These are phyloP conservation scores for Scaptomyza montana DNA, from an alignment of 1,140 invertebrate genomes.

Conservation along the genomic window DNA sequence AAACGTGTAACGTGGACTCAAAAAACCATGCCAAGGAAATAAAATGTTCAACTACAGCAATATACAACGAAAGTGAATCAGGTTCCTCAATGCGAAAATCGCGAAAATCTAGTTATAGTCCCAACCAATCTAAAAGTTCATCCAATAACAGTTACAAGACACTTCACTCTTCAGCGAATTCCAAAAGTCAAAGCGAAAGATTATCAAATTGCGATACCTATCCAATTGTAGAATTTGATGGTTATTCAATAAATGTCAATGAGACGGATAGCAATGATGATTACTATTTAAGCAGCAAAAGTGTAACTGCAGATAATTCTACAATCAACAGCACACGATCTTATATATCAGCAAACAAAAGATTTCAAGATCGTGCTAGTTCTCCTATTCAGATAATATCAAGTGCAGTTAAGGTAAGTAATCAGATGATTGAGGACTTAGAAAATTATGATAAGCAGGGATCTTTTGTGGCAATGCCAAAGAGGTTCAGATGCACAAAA, in stretches of 20 bases:
- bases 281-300: constrained; percentile 9
- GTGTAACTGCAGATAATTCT: constrained; percentile 3
- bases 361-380: constrained; percentile 59
- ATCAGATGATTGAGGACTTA: not conserved
- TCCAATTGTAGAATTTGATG: not conserved
- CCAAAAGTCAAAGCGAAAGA: not conserved
- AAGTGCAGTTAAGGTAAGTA: not conserved
- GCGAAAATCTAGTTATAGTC: no score
- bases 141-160: constrained; percentile 7
- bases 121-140: not conserved
- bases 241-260: not conserved
- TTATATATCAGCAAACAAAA: constrained; percentile 18
- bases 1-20: no score
- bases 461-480: not conserved
- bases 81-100: not conserved
- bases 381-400: constrained; percentile 57
- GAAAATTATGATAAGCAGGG: not conserved
- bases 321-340: constrained; percentile 13
- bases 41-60: no score
- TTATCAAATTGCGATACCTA: not conserved
- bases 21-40: not conserved
- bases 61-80: not conserved
- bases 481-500: not conserved
- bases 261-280: constrained; percentile 7
- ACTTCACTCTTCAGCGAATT: not conserved